Percentiles rank a stretch among this genome's conserved stretches.
Conservation (phyloP, 2,113 vertebrate species). For the Lophotis ruficrista region DNA sequence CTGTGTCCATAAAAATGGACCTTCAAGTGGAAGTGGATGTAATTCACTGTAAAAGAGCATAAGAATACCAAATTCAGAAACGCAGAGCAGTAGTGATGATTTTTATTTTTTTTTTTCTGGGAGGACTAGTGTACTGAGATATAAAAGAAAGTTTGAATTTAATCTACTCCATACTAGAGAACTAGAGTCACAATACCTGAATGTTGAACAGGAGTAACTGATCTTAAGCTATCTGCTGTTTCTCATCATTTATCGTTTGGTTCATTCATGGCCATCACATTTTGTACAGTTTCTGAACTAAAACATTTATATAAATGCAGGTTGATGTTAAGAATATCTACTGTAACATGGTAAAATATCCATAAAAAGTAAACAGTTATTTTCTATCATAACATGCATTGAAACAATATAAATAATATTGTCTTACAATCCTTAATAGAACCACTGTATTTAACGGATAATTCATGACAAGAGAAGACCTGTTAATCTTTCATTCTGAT, state of each 20-base stretch:
- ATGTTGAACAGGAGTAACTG: background rate
- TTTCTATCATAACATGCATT: background rate
- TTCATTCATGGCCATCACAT: background rate
- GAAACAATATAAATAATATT: conserved; percentile 1
- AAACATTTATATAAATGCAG: background rate
- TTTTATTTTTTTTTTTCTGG: background rate
- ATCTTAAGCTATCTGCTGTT: background rate
- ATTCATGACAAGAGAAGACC: background rate
- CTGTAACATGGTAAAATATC: background rate
- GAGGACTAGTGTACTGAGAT: background rate
- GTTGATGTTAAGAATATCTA: background rate
- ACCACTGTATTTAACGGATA: background rate
- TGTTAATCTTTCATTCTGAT: conserved; percentile 1
- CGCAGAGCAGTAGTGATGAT: background rate
- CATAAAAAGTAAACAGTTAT: background rate
- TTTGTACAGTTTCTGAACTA: background rate
- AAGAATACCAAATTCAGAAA: background rate
- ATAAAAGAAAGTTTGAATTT: background rate
- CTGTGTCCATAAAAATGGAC: background rate
- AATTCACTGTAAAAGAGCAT: background rate
- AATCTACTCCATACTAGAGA: background rate
- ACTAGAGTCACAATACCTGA: background rate
- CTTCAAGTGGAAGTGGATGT: background rate
- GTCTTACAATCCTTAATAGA: background rate
- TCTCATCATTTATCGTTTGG: background rate